Evolutionary conservation across 2,888 invertebrate genomes (phyloP), one percentile per base, ranked within the genome.

Genomic region (Cremastobaeus sp.): DNA sequence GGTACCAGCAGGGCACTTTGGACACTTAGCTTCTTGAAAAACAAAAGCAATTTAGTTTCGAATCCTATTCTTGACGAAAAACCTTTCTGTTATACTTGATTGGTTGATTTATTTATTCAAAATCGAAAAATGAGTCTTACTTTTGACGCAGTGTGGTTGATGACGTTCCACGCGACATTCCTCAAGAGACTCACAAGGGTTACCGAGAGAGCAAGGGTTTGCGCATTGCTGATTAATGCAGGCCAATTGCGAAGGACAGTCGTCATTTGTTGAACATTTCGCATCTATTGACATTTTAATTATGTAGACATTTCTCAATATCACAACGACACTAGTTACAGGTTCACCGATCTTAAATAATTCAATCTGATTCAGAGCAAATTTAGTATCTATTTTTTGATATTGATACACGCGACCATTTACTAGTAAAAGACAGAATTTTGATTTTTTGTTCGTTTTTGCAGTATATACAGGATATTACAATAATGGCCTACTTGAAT

Each of bases 141-240:
- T 94, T 90, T 92, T 93, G 34, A 93, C 92, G 85, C 96, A 96
- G 70, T 95, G 93, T 5, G 96, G 94, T 84, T 94, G 93, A 86
- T 96, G 96, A 81, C 94, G 90, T 81, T 94, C 90, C 41, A 96
- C 95, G 79, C 93, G 93, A 84, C 96, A 96, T 78, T 94, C 93
- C 81, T 96, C 94, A 50, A 92, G 91, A 37, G 90, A 88, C 18
- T 90, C 89, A 84, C 96, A 96, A 1, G 95, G 95, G 76, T 94
- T 93, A 17, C 90, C 91, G 85, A 90, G 90, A 9, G 91, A 90
- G 87, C 96, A 96, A 15, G 96, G 96, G 88, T 95, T 95, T 72
- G 92, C 91, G 84, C 96, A 96, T 77, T 92, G 91, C 14, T 92
- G 91, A 84, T 92, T 91, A 80, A 95, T 90, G 86, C 97, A 97